phyloP scores from a whole-genome alignment of 2,888 invertebrate species.

The Lysandra coridon region DNA sequence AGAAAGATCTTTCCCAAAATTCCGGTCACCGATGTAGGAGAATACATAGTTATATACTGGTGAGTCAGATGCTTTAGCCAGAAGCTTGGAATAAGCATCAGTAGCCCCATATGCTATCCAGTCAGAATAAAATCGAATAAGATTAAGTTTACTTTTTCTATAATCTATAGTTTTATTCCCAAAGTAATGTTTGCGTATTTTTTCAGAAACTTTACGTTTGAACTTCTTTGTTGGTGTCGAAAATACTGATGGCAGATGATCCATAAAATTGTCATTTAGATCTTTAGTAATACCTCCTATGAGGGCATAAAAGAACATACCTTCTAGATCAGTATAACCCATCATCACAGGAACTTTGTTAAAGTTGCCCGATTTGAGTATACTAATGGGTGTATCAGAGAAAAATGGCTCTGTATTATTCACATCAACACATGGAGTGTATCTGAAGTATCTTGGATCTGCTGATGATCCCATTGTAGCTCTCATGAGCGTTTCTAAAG shows the following conservation, averaged over 20 bases:
- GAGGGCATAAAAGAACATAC: slow-evolving; percentile 63
- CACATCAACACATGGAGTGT: slow-evolving; percentile 63
- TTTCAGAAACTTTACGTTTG: slow-evolving; percentile 51
- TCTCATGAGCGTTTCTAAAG: slow-evolving; percentile 51
- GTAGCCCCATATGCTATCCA: slow-evolving; percentile 60
- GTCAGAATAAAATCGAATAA: slow-evolving; percentile 62
- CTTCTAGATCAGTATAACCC: slow-evolving; percentile 61
- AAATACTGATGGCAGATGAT: slow-evolving; percentile 64
- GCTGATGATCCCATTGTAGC: slow-evolving; percentile 57
- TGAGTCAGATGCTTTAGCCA: slow-evolving; percentile 52
- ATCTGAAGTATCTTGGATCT: slow-evolving; percentile 64
- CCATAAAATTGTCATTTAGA: slow-evolving; percentile 56
- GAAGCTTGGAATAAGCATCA: slow-evolving; percentile 56
- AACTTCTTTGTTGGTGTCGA: slow-evolving; percentile 58
- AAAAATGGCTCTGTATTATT: slow-evolving; percentile 49
- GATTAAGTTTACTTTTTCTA: slow-evolving; percentile 44
- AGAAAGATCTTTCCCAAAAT: slow-evolving; percentile 57
- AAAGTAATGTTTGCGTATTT: slow-evolving; percentile 62
- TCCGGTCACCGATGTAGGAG: slow-evolving; percentile 61
- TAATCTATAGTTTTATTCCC: slow-evolving; percentile 48
- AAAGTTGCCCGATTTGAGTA: slow-evolving; percentile 58
- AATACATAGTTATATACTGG: slow-evolving; percentile 67
- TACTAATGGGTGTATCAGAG: slow-evolving; percentile 60
- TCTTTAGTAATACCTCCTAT: slow-evolving; percentile 52
- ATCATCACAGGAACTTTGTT: slow-evolving; percentile 65